Base-by-base conservation (phyloP, 2,113 vertebrate genomes). In the Mobula birostris region DNA sequence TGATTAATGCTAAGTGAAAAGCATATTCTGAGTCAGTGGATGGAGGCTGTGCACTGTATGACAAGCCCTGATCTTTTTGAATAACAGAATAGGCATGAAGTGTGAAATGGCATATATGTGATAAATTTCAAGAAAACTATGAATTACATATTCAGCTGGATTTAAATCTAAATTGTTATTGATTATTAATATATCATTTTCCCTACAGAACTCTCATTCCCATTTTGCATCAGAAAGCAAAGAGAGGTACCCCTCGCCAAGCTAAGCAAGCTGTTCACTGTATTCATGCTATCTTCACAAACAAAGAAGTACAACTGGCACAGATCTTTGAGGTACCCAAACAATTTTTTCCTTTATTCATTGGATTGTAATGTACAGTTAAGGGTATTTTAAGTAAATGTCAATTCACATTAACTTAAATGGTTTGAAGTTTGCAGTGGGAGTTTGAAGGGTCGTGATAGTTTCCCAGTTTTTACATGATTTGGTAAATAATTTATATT, bases 191-290 rank as follows among this genome's bases (percentile, higher is more conserved):
- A 48, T 68, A 95, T 70, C 88, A 95, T 29, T 95, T 95, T 94
- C 79, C 96, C 96, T 95, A 87, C 96, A 99, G 99, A 95, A 98
- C 99, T 78, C 97, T 99, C 96, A 99, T 99, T 96, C 99, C 99
- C 3, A 97, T 99, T 96, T 97, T 99, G 96, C 99, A 99, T 96
- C 99, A 99, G 96, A 99, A 99, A 96, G 99, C 99, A 94, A 99
- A 99, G 95, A 97, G 98, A 95, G 99, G 99, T 94, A 99, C 99
- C 48, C 98, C 99, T 94, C 99, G 99, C 96, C 99, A 99, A 96
- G 99, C 99, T 96, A 99, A 99, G 95, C 99, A 99, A 96, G 98
- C 99, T 6, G 98, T 99, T 94, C 98, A 99, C 96, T 99, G 99
- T 96, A 99, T 99, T 96, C 98, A 99, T 94, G 98, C 99, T 94